These are phyloP conservation scores for Bombus superbus DNA, from an alignment of 1,140 invertebrate species.

Conservation along the genomic window DNA sequence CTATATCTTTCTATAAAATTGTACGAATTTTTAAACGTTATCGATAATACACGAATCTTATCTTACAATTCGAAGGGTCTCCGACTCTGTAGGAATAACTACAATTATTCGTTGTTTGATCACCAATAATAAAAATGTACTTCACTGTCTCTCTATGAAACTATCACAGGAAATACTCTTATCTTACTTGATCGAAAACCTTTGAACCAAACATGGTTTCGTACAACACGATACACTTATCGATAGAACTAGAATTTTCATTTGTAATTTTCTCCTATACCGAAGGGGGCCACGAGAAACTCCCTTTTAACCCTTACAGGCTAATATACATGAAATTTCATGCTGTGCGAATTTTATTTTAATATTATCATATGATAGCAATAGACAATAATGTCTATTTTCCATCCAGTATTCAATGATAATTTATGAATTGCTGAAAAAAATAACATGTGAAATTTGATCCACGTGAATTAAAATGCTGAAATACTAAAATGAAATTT, in stretches of 20 bases:
- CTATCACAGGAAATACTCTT: background rate
- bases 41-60: constrained; percentile 18
- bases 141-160: background rate
- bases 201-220: background rate
- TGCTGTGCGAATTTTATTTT: background rate
- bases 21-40: background rate
- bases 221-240: background rate
- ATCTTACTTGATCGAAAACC: background rate
- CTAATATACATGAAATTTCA: background rate
- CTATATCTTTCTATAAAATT: background rate
- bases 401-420: background rate
- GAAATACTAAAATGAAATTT: background rate
- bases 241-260: background rate
- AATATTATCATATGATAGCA: no score
- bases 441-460: background rate
- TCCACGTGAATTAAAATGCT: background rate
- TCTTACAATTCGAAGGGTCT: background rate
- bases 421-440: background rate
- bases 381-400: background rate
- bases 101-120: background rate
- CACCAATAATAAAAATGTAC: constrained; percentile 19
- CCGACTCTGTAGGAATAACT: background rate
- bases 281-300: background rate
- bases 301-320: background rate
- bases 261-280: background rate